These are phyloP conservation scores for Epinotia ramella DNA, from an alignment of 2,888 invertebrate species.

Conservation along the genomic window DNA sequence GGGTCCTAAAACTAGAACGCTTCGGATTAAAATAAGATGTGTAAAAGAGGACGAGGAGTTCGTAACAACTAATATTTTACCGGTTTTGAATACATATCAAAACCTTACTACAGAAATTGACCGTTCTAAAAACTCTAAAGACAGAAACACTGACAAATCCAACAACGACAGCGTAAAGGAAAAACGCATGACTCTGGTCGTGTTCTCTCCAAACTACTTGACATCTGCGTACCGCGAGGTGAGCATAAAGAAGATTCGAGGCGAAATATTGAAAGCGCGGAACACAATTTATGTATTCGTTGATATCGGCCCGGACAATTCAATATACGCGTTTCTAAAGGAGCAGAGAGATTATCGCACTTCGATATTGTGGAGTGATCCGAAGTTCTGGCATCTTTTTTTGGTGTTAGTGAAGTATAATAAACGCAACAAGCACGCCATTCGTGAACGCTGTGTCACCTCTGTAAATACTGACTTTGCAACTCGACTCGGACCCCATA, in stretches of 20 bases:
- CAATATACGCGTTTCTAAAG: conserved; percentile 76
- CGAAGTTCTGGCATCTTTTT: conserved; percentile 72
- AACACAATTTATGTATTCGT: conserved; percentile 74
- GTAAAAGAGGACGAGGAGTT: conserved; percentile 72
- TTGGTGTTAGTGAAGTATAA: conserved; percentile 57
- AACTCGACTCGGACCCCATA: conserved; percentile 61
- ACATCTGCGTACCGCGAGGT: conserved; percentile 73
- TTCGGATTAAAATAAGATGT: conserved; percentile 63
- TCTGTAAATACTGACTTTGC: conserved; percentile 50
- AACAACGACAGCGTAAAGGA: conserved; percentile 58
- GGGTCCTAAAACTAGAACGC: conserved; percentile 47
- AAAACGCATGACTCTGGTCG: conserved; percentile 60
- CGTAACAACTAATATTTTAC: conserved; percentile 69
- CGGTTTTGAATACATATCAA: conserved; percentile 63
- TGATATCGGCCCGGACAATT: conserved; percentile 76
- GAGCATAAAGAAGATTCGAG: conserved; percentile 76
- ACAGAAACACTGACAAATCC: conserved; percentile 55
- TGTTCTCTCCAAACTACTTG: conserved; percentile 78
- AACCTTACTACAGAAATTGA: conserved; percentile 58
- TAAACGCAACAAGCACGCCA: conserved; percentile 43
- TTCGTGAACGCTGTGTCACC: conserved; percentile 5
- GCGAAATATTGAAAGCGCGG: conserved; percentile 71
- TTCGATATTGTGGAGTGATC: conserved; percentile 72
- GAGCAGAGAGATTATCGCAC: conserved; percentile 70
- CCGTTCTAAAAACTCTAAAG: conserved; percentile 53